A percentile compares a stretch with the other conserved stretches of the same genome.
These are phyloP conservation scores for Tyrophagus putrescentiae DNA, from an alignment of 1,140 invertebrate species.

Conservation along the genomic window DNA sequence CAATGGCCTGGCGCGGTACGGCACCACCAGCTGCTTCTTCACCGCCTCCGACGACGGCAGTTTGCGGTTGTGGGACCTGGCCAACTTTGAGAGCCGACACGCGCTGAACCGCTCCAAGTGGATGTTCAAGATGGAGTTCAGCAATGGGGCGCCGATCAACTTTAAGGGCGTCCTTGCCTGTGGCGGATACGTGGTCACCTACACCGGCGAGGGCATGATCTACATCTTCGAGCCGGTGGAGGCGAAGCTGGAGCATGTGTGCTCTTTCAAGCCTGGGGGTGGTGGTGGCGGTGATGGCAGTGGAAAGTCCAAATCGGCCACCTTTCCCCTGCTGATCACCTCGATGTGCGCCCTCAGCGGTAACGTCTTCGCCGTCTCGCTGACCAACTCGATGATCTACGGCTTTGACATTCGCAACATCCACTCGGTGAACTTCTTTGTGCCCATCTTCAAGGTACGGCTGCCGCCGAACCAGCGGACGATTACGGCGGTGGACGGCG, in stretches of 20 bases:
- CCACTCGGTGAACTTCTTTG: not conserved
- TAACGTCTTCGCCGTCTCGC: slow-evolving; percentile 12
- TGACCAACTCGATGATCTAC: slow-evolving; percentile 15
- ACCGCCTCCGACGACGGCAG: slow-evolving; percentile 68
- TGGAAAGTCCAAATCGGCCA: not conserved
- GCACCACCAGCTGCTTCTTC: slow-evolving; percentile 52
- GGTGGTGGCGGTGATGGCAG: no score
- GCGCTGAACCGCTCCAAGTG: slow-evolving; percentile 45
- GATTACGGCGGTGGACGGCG: slow-evolving; percentile 23
- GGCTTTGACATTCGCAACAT: slow-evolving; percentile 19
- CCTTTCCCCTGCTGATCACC: slow-evolving; percentile 16
- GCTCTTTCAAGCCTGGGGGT: not conserved
- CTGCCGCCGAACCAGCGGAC: not conserved
- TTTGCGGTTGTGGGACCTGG: slow-evolving; percentile 77
- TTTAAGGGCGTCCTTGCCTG: slow-evolving; percentile 31
- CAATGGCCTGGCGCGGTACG: slow-evolving; percentile 44
- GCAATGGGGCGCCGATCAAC: slow-evolving; percentile 29
- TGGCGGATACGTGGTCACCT: slow-evolving; percentile 17
- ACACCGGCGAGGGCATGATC: slow-evolving; percentile 12
- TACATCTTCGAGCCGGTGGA: slow-evolving; percentile 12
- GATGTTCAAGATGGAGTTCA: slow-evolving; percentile 29
- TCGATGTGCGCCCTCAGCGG: slow-evolving; percentile 15
- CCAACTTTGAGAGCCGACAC: slow-evolving; percentile 47
- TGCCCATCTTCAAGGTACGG: not conserved
- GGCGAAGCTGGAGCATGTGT: not conserved